Conservation (phyloP, 2,797 vertebrate genomes). For the Eutrigla gurnardus region DNA sequence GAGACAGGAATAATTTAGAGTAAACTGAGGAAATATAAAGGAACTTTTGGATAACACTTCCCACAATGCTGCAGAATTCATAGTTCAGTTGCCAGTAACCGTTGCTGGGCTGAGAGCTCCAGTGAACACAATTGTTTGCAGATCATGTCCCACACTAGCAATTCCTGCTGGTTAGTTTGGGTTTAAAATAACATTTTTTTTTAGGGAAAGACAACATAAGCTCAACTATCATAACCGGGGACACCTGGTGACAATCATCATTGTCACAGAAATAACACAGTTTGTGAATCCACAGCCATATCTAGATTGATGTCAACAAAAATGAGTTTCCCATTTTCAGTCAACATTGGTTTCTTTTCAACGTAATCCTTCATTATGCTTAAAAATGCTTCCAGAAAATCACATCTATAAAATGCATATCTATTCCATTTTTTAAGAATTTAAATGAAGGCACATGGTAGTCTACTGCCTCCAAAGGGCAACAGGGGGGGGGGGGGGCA, state of each 20-base stretch:
- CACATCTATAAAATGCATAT: background rate
- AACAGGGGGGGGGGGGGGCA: background rate
- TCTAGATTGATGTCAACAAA: background rate
- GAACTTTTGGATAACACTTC: slow-evolving; percentile 9
- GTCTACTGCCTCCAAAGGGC: background rate
- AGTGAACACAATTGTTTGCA: background rate
- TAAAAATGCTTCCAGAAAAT: background rate
- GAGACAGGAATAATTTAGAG: slow-evolving; percentile 31
- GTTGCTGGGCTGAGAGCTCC: too few species aligned
- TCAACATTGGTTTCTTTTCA: background rate
- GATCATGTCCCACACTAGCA: background rate
- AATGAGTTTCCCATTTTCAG: background rate
- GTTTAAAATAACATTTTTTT: background rate
- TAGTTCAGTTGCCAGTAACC: background rate
- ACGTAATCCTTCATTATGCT: too few species aligned
- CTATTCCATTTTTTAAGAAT: background rate
- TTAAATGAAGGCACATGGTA: background rate
- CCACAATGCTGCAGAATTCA: background rate
- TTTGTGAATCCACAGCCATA: too few species aligned
- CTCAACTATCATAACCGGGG: background rate
- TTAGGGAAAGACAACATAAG: background rate
- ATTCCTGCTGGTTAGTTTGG: background rate
- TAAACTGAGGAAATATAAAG: background rate
- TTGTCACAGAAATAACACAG: background rate
- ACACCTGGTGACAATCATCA: background rate